Conservation (phyloP, 2,113 vertebrate genomes). For the Gnathonemus echidnorhynchus region DNA sequence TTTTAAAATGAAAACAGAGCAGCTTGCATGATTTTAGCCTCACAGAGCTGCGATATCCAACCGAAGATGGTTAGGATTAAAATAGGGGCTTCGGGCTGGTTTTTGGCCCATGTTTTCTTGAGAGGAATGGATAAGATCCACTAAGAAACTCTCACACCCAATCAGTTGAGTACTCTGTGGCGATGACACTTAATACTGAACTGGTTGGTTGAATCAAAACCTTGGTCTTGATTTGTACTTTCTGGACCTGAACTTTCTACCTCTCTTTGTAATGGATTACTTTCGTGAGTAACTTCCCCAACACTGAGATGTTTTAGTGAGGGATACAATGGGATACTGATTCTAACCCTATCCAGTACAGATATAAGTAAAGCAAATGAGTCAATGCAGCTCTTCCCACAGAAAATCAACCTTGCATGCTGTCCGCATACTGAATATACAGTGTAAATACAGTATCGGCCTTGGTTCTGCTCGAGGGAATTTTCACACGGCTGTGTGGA, state of each 20-base stretch:
- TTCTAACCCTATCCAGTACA: neutral
- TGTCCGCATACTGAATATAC: neutral
- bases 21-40: neutral
- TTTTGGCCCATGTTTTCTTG: neutral
- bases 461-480: neutral
- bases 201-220: too few relatives aligned
- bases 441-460: neutral
- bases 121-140: neutral
- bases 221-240: too few relatives aligned
- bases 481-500: neutral
- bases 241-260: too few relatives aligned
- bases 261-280: too few relatives aligned
- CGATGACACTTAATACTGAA: too few relatives aligned
- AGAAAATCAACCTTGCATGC: neutral
- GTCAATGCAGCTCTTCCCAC: neutral
- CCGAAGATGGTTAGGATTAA: neutral
- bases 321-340: neutral
- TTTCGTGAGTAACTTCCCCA: neutral
- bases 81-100: neutral
- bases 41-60: neutral
- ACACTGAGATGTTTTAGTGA: neutral
- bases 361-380: neutral
- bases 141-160: neutral
- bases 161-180: neutral
- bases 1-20: neutral